Percentiles rank a stretch among this genome's conserved stretches.
Conservation (phyloP, 1,140 invertebrate species). For the Drosophila watanabei region DNA sequence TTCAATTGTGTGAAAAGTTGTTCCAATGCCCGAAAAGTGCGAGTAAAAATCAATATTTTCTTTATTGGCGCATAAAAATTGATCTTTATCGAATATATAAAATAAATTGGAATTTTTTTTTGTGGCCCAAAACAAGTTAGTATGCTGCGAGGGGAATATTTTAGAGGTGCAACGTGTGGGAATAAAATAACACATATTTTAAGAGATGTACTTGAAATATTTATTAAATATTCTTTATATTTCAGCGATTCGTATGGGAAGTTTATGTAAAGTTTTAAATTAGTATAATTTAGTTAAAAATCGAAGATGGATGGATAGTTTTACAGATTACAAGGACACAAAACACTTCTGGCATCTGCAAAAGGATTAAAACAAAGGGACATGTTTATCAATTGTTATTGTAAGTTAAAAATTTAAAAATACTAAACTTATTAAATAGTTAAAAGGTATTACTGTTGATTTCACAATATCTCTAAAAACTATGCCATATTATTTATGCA, state of each 20-base stretch:
- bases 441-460: no score
- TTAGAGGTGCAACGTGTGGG: neutral
- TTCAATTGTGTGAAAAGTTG: constrained; percentile 55
- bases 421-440: no score
- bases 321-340: no score
- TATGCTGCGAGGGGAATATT: neutral
- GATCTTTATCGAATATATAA: constrained; percentile 26
- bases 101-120: constrained; percentile 41
- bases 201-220: neutral
- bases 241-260: neutral
- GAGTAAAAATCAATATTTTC: constrained; percentile 38
- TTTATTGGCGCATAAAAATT: constrained; percentile 44
- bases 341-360: neutral
- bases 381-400: no score
- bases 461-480: no score
- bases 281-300: neutral
- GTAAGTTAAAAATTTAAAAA: no score
- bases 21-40: neutral
- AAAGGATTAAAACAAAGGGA: no score
- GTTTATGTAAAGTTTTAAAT: neutral
- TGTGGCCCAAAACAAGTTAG: neutral
- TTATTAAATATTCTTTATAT: neutral
- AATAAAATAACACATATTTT: neutral
- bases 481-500: no score
- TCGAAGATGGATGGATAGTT: neutral